A percentile compares a stretch with the other conserved stretches of the same genome.
phyloP scores from a whole-genome alignment of 2,797 vertebrate species.

The Galagoides demidoff region DNA sequence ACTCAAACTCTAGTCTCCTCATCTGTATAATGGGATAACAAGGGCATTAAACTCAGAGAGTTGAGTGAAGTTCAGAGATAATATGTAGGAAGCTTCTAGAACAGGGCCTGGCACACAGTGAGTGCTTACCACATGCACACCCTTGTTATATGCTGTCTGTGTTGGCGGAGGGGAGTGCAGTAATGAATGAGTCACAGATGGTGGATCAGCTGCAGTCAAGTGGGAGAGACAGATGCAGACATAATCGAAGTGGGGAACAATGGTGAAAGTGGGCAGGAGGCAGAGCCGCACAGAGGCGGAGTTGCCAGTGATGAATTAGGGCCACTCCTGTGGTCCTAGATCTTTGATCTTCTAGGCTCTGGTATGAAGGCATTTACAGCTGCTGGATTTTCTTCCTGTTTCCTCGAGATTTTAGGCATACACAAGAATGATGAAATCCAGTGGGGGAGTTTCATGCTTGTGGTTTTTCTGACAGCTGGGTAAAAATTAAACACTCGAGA shows the following conservation, averaged over 20 bases:
- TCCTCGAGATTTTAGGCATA: neutral
- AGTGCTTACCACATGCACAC: neutral
- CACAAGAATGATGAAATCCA: neutral
- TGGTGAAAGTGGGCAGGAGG: neutral
- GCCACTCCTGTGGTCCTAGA: neutral
- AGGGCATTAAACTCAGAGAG: neutral
- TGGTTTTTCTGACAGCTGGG: conserved; percentile 44
- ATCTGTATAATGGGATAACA: neutral
- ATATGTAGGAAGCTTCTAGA: neutral
- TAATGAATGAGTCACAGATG: neutral
- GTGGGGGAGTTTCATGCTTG: neutral
- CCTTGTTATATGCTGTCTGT: neutral
- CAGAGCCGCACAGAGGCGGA: rapidly evolving
- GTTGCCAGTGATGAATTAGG: neutral
- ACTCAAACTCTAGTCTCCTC: neutral
- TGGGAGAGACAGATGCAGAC: neutral
- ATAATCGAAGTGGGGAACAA: neutral
- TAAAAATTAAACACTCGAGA: conserved; percentile 35
- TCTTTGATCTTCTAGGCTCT: neutral
- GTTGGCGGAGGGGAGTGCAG: neutral
- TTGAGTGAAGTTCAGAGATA: neutral
- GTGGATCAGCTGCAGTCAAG: neutral
- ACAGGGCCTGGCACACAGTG: neutral
- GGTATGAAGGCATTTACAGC: neutral
- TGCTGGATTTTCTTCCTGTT: neutral